phyloP scores from a whole-genome alignment of 2,888 invertebrate species.

The Meteorus colon region DNA sequence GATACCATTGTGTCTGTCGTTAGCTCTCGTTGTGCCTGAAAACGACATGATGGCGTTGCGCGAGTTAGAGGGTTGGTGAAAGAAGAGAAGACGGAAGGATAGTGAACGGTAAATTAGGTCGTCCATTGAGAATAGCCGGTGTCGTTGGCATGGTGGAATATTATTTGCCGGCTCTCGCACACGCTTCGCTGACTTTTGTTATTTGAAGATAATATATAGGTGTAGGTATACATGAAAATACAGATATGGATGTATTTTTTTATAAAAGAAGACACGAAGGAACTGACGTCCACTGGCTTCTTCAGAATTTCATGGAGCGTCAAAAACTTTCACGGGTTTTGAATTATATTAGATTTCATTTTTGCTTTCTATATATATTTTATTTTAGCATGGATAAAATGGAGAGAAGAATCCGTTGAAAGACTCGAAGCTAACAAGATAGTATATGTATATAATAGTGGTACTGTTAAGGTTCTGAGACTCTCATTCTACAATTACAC shows the following conservation, averaged over 20 bases:
- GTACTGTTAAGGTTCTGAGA: neutral
- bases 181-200: slow-evolving; percentile 25
- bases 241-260: slow-evolving; percentile 17
- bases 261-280: slow-evolving; percentile 25
- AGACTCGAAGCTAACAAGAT: neutral
- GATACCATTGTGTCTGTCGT: slow-evolving; percentile 50
- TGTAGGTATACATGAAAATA: slow-evolving; percentile 18
- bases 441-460: neutral
- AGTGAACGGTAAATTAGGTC: slow-evolving; percentile 52
- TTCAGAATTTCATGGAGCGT: slow-evolving; percentile 7
- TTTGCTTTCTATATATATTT: neutral
- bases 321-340: slow-evolving; percentile 7
- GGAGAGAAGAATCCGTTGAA: neutral
- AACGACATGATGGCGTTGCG: neutral
- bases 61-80: slow-evolving; percentile 1
- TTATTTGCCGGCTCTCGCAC: slow-evolving; percentile 45
- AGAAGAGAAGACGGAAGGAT: slow-evolving; percentile 4
- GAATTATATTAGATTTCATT: neutral
- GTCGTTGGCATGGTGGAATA: slow-evolving; percentile 40
- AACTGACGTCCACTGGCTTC: slow-evolving; percentile 4
- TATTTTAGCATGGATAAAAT: neutral
- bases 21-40: neutral
- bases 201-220: slow-evolving; percentile 12
- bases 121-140: slow-evolving; percentile 46
- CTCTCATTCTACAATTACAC: neutral